Evolutionary conservation across 2,113 vertebrate species (phyloP).

Genomic region (Cettia cetti): DNA sequence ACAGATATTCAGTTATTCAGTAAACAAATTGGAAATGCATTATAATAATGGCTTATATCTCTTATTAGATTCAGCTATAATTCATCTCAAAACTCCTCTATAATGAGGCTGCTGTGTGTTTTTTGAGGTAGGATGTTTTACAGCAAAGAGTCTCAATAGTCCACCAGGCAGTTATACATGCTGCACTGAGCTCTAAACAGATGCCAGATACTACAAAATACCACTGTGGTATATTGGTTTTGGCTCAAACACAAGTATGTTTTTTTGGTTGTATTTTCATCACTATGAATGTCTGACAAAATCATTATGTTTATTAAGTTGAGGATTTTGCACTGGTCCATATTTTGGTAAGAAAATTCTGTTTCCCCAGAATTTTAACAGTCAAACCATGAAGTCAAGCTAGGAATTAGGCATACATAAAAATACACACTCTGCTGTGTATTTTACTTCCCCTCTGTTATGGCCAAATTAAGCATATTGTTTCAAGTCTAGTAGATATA

Average conservation of each 20-base stretch:
- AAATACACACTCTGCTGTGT: not conserved
- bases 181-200: not conserved
- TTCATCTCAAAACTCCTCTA: not conserved
- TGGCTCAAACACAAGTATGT: not conserved
- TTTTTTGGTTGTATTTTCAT: not conserved
- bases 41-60: not conserved
- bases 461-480: not conserved
- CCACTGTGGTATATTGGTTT: not conserved
- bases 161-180: not conserved
- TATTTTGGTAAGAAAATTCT: accelerated
- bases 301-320: not conserved
- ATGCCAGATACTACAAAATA: not conserved
- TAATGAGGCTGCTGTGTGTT: not conserved
- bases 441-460: not conserved
- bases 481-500: not conserved
- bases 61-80: not conserved
- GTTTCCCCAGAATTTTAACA: not conserved
- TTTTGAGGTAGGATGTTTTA: not conserved
- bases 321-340: not conserved
- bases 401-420: not conserved
- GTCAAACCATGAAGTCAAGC: not conserved
- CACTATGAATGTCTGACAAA: not conserved
- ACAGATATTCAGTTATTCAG: conserved; percentile 53
- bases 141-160: not conserved
- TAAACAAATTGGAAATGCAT: conserved; percentile 45